Base-by-base conservation (phyloP, 2,797 vertebrate genomes). In the Enteromius treurensis region DNA sequence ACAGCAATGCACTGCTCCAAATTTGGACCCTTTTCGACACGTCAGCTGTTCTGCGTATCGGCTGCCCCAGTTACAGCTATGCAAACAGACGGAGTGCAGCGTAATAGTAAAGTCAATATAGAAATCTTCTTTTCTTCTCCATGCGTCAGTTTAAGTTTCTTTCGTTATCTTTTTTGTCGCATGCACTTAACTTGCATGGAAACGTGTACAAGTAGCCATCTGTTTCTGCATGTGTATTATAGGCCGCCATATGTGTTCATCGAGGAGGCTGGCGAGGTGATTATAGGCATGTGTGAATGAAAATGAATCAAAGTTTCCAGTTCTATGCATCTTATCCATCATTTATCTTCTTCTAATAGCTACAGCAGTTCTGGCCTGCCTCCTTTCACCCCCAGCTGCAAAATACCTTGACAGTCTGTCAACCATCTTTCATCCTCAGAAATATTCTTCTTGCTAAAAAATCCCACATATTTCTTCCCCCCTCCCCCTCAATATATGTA, bases 71-170 rank as follows among this genome's bases (percentile, higher is more conserved):
- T 47, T 89, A 83, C 86, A 89, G 85, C 87, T 87, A 88, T 89
- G 80, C 90, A 92, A 90, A 91, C 88, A 90, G 87, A 83, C 82
- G 85, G 80, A 76, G 60, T 80, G 90, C 1, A 42, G 40, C 40
- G 8, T 75, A 89, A 84, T 45, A 73, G 84, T 85, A 86, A 76
- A 88, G 86, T 88, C 78, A 85, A 88, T 65, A 81, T 86, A 64
- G 51, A 40, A 67, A 49, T 26, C 60, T 76, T 17, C 55, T 51
- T 19, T 42, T 9, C 23, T 53, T 45, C 14, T 62, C 58, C 71
- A 1, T 23, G 45, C 34, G 40, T 84, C 64, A 17, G 3, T 73
- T 77, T 62, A 29, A 13, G 40, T 75, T 77, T 58, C 14, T 11
- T 34, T 7, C 3, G 15, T 65, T 15, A 5, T 14, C 8, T 10